A percentile compares a stretch with the other conserved stretches of the same genome.
Conservation (phyloP, 1,140 invertebrate species). For the Leptinotarsa texana region DNA sequence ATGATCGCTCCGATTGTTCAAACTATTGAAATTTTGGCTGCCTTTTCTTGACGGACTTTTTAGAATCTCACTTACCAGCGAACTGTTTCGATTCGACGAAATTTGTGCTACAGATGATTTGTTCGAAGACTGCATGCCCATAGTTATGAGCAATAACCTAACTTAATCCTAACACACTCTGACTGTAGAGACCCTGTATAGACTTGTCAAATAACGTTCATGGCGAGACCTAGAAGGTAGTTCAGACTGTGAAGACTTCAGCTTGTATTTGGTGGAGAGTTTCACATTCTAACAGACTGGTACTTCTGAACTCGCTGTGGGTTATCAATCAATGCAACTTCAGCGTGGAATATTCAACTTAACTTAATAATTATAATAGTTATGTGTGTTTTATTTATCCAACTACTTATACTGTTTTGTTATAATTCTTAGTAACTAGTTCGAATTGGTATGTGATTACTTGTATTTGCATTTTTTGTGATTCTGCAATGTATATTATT, state of each 20-base stretch:
- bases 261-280: not conserved
- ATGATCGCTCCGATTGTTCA: not conserved
- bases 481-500: slow-evolving; percentile 25
- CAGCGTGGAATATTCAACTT: slow-evolving; percentile 5
- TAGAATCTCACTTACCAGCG: slow-evolving; percentile 13
- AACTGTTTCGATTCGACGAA: not conserved
- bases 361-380: slow-evolving; percentile 16
- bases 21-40: not conserved
- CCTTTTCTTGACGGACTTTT: not conserved
- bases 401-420: slow-evolving; percentile 17
- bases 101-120: slow-evolving; percentile 10
- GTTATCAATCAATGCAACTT: slow-evolving; percentile 17
- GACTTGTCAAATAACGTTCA: not conserved
- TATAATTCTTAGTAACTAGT: slow-evolving; percentile 11
- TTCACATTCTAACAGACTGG: not conserved
- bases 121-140: slow-evolving; percentile 13
- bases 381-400: slow-evolving; percentile 18
- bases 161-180: slow-evolving; percentile 5
- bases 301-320: slow-evolving; percentile 1
- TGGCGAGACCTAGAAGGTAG: not conserved
- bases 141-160: slow-evolving; percentile 13
- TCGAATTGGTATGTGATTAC: slow-evolving; percentile 23
- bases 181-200: not conserved
- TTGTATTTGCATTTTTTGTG: slow-evolving; percentile 24
- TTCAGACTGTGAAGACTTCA: not conserved